Evolutionary conservation across 1,140 invertebrate species (phyloP).

Genomic region (Homarus americanus): DNA sequence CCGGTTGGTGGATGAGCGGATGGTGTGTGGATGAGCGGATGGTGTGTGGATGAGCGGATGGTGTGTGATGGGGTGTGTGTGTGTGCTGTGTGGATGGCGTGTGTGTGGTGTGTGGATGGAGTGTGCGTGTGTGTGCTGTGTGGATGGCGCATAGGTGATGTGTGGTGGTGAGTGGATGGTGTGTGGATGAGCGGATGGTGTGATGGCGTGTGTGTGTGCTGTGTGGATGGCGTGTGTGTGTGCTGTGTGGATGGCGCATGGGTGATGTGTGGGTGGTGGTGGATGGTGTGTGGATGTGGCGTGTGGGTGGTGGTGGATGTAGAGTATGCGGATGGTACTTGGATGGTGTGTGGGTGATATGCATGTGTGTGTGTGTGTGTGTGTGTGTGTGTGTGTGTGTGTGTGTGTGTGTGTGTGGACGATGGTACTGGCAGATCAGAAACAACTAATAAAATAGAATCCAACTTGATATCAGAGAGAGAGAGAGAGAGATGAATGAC

Average conservation of each 20-base stretch:
- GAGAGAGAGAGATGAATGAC: too few relatives aligned
- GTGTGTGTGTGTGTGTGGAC: background rate
- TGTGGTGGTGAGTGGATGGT: background rate
- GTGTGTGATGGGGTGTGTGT: background rate
- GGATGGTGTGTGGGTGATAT: background rate
- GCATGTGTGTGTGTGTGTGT: background rate
- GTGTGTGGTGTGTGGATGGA: background rate
- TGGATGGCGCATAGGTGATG: background rate
- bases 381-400: background rate
- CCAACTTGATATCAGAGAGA: too few relatives aligned
- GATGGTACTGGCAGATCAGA: too few relatives aligned
- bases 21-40: slow-evolving; percentile 23
- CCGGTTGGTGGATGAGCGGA: slow-evolving; percentile 66
- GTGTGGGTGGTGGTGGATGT: background rate
- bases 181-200: background rate
- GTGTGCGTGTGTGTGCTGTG: background rate
- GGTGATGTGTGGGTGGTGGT: background rate
- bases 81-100: background rate
- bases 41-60: background rate
- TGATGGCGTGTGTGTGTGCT: background rate
- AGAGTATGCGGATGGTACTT: background rate
- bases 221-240: background rate
- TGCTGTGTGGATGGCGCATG: too few relatives aligned
- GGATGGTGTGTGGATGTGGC: background rate
- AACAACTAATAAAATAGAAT: too few relatives aligned